phyloP scores from a whole-genome alignment of 2,888 invertebrate genomes.

The Girardia tigrina region DNA sequence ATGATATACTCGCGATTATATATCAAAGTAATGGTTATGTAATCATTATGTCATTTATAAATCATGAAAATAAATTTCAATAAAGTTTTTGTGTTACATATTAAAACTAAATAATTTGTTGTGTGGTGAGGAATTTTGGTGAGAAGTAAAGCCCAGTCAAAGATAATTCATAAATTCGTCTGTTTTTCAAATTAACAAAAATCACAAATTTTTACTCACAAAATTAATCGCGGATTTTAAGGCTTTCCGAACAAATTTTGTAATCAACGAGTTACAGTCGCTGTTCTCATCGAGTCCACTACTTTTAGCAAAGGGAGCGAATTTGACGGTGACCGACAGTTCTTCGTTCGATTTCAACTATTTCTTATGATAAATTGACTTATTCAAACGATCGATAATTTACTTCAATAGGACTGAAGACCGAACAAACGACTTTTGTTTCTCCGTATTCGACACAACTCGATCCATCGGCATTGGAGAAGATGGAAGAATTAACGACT shows the following conservation, averaged over 20 bases:
- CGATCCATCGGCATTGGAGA: slow-evolving; percentile 9
- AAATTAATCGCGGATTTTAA: too few relatives aligned
- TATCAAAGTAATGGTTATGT: too few relatives aligned
- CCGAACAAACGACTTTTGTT: neutral
- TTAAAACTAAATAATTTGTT: too few relatives aligned
- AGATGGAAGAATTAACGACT: slow-evolving; percentile 2
- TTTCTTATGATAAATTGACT: neutral
- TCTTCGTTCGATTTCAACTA: neutral
- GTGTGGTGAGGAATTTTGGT: too few relatives aligned
- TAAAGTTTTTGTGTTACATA: too few relatives aligned
- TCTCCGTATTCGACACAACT: neutral
- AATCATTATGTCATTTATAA: too few relatives aligned
- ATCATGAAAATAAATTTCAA: too few relatives aligned
- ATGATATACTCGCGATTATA: too few relatives aligned
- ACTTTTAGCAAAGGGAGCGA: neutral
- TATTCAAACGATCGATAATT: neutral
- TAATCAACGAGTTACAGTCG: neutral
- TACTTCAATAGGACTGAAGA: neutral
- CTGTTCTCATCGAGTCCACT: neutral
- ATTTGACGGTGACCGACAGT: neutral
- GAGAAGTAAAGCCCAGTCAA: too few relatives aligned
- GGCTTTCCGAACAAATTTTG: neutral
- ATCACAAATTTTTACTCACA: too few relatives aligned
- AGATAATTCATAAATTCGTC: too few relatives aligned
- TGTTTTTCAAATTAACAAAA: too few relatives aligned